Base-by-base conservation (phyloP, 2,113 vertebrate genomes). In the Lophotis ruficrista region DNA sequence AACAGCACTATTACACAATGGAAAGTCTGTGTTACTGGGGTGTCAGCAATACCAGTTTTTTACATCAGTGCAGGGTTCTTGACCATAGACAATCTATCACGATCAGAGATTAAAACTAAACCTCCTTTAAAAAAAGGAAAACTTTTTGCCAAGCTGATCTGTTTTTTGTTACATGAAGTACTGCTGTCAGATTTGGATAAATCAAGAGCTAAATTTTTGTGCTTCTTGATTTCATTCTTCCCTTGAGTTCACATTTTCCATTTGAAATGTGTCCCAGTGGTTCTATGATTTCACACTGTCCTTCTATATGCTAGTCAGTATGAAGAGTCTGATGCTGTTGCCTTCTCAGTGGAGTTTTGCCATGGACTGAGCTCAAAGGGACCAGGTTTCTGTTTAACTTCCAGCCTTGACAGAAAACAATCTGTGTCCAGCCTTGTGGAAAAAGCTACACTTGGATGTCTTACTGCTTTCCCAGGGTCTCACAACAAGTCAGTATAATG, bases 141-240 rank as follows among this genome's bases (percentile, higher is more conserved):
- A 75, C 31, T 43, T 60, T 54, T 76, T 77, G 79, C 90, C 92
- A 71, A 47, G 76, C 48, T 70, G 45, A 25, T 66, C 65, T 72
- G 84, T 1, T 92, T 95, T 90, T 56, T 93, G 79, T 94, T 92
- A 86, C 45, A 38, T 25, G 45, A 94, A 96, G 68, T 75, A 38
- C 73, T 76, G 92, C 71, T 83, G 62, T 85, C 76, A 95, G 78
- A 86, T 72, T 60, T 65, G 89, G 76, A 75, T 87, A 45, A 50
- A 64, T 78, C 53, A 41, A 86, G 60, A 81, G 43, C 86, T 83
- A 7, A 20, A 27, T 79, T 90, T 97, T 81, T 57, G 57, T 83
- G 51, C 54, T 89, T 78, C 60, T 70, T 66, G 41, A 95, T 95
- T 95, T 91, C 50, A 57, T 90, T 89, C 71, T 81, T 68, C 43